Base-by-base conservation (phyloP, 2,113 vertebrate species). In the Meriones unguiculatus region DNA sequence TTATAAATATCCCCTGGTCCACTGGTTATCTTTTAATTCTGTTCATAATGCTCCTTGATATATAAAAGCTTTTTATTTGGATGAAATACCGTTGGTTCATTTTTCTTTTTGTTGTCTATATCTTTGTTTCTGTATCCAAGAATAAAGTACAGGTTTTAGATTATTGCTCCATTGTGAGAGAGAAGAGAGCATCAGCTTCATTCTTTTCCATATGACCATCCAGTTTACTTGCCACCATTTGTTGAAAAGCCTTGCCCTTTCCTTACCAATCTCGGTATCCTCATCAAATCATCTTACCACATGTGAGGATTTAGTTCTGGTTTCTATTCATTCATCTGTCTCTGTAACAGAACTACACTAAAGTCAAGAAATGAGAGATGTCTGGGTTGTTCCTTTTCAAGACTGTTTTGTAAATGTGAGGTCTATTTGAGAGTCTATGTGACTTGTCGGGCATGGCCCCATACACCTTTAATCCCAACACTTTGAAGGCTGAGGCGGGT, bases 101-200 rank as follows among this genome's bases (percentile, higher is more conserved):
- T 84, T 86, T 62, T 91, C 46, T n/a, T 85, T 94, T 41, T 95
- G 46, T 91, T 95, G 15, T 67, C 57, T 85, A 6, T 89, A 41
- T 15, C 57, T 91, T 52, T 95, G 46, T 32, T 80, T 15, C 8
- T 54, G 12, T 80, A 80, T 18, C 32, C 78, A n/a, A 57, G 52
- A 57, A 22, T 81, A 22, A 54, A 54, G n/a, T n/a, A 30, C 35
- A 57, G 57, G 78, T 57, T 62, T 41, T 46, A 46, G 46, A 46
- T 46, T 46, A 46, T 46, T 46, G 3, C 46, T 46, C 46, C 46
- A 46, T 46, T 46, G 46, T 46, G 46, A 46, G 46, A 46, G 46
- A 46, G 46, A 46, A 46, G 13, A 52, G n/a, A 15, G 22, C 30
- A 20, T 67, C n/a, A 52, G 0, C 10, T 52, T 46, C 12, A 9